Evolutionary conservation across 2,888 invertebrate species (phyloP).

Genomic region (Tenthredo distinguenda): DNA sequence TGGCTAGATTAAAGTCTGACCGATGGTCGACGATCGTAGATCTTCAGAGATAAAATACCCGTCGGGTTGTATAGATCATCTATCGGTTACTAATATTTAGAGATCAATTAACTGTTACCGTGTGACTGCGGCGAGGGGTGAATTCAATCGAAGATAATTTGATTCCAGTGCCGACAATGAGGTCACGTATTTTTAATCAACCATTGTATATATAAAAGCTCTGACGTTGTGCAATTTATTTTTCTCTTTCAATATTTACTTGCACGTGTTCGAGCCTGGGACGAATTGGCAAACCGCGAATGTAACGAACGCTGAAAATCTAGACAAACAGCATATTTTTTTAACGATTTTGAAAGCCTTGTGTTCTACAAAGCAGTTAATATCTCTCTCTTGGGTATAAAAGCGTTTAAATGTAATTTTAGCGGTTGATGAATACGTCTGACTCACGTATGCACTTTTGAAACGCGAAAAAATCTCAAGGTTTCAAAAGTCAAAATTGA

Average conservation of each 20-base stretch:
- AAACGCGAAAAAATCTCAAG: neutral
- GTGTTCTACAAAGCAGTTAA: neutral
- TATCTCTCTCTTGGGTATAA: neutral
- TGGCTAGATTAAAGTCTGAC: neutral
- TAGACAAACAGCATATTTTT: constrained; percentile 1
- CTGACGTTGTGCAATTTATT: neutral
- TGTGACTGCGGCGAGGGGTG: neutral
- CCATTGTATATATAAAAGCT: neutral
- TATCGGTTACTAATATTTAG: neutral
- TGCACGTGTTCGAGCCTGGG: neutral
- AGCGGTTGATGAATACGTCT: neutral
- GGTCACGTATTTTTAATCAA: constrained; percentile 39
- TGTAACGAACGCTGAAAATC: neutral
- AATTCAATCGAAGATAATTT: neutral
- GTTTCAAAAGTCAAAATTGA: neutral
- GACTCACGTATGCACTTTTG: neutral
- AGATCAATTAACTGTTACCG: constrained; percentile 11
- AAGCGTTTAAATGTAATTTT: neutral
- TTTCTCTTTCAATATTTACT: constrained; percentile 24
- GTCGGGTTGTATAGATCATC: constrained; percentile 16
- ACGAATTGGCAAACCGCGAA: neutral
- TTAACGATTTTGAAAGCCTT: neutral
- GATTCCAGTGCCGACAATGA: neutral
- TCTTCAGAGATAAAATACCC: neutral
- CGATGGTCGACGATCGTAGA: neutral